Conservation (phyloP, 2,113 vertebrate genomes). For the Alectura lathami region DNA sequence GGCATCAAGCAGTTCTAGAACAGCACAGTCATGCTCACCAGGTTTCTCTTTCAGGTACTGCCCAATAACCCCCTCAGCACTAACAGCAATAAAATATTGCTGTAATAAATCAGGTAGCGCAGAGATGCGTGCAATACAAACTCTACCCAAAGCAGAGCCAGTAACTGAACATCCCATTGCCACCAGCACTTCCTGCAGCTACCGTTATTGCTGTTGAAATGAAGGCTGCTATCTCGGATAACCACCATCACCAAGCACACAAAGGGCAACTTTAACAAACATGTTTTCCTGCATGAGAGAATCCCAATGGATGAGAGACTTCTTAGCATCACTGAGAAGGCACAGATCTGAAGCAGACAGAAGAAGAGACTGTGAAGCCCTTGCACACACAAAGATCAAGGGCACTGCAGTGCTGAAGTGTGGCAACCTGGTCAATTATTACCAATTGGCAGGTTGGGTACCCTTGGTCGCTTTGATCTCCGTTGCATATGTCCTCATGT, state of each 20-base stretch:
- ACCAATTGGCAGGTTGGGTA: background rate
- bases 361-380: background rate
- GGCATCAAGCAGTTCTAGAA: background rate
- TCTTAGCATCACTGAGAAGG: background rate
- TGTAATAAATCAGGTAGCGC: background rate
- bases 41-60: background rate
- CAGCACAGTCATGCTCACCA: fast-evolving
- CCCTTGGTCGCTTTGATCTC: background rate
- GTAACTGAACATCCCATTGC: background rate
- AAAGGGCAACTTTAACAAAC: background rate
- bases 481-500: background rate
- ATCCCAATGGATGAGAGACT: background rate
- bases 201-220: background rate
- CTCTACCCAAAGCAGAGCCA: background rate
- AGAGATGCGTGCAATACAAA: background rate
- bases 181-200: background rate
- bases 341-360: background rate
- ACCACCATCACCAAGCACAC: background rate
- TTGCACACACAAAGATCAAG: fast-evolving
- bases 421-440: conserved; percentile 2
- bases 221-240: background rate
- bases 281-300: background rate
- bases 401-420: background rate
- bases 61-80: background rate
- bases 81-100: background rate